phyloP scores from a whole-genome alignment of 1,140 invertebrate species.

The Apis laboriosa region DNA sequence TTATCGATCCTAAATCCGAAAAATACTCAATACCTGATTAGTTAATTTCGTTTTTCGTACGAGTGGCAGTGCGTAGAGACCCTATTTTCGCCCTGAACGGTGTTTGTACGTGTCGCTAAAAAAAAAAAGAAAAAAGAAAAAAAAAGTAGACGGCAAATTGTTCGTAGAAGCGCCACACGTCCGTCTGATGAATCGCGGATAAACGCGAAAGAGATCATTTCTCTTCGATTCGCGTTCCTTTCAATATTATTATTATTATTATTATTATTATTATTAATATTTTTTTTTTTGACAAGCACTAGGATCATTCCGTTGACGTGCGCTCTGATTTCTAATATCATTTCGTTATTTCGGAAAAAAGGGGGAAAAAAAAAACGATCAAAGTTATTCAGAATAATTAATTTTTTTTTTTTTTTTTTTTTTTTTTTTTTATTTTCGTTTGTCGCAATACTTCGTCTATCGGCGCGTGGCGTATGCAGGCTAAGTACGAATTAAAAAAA shows the following conservation, averaged over 20 bases:
- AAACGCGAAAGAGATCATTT: background rate
- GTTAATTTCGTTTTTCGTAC: conserved; percentile 58
- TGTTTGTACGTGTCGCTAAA: conserved; percentile 62
- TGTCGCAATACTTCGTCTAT: conserved; percentile 44
- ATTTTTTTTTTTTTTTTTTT: too few relatives aligned
- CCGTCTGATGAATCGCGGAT: conserved; percentile 49
- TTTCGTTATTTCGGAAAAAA: too few relatives aligned
- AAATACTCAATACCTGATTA: conserved; percentile 71
- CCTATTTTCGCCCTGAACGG: conserved; percentile 47
- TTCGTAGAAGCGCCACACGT: conserved; percentile 56
- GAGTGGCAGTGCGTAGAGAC: conserved; percentile 56
- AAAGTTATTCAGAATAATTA: too few relatives aligned
- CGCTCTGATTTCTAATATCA: too few relatives aligned
- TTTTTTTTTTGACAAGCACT: too few relatives aligned
- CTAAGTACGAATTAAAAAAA: conserved; percentile 43
- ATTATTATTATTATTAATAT: too few relatives aligned
- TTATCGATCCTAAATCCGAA: conserved; percentile 55
- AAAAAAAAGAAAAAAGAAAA: conserved; percentile 31
- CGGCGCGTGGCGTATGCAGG: conserved; percentile 55
- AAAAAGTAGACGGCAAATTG: conserved; percentile 51
- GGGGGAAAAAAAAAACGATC: too few relatives aligned
- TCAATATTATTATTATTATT: too few relatives aligned
- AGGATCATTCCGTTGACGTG: too few relatives aligned
- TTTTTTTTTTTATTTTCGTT: background rate
- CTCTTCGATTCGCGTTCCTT: background rate